Conservation (phyloP, 2,113 vertebrate genomes). For the Chunga burmeisteri region DNA sequence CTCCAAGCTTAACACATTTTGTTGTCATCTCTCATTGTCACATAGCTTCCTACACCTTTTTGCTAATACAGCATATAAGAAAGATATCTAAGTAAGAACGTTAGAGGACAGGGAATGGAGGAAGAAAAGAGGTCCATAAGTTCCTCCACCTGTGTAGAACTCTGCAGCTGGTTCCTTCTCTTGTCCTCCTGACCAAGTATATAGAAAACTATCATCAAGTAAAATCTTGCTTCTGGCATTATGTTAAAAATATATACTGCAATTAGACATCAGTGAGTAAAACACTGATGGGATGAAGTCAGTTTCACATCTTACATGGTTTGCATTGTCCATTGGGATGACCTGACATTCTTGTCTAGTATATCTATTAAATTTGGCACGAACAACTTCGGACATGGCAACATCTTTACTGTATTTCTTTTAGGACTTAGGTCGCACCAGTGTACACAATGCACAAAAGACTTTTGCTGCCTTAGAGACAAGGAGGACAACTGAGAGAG, state of each 20-base stretch:
- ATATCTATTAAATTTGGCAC: background rate
- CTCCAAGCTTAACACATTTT: background rate
- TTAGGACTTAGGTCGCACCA: background rate
- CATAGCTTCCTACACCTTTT: background rate
- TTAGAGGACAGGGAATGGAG: background rate
- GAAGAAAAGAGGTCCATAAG: background rate
- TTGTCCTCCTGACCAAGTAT: background rate
- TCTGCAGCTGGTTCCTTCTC: background rate
- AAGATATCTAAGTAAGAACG: background rate
- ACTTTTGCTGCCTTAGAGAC: background rate
- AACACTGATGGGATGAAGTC: background rate
- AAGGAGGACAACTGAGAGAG: background rate
- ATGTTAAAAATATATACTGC: background rate
- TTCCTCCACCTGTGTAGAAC: background rate
- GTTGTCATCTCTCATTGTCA: background rate
- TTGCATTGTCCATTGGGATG: background rate
- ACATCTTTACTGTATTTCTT: background rate
- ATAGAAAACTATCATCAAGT: background rate
- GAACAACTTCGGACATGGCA: background rate
- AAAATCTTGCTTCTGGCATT: background rate
- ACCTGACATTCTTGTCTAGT: background rate
- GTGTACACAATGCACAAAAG: background rate
- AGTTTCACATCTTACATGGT: background rate
- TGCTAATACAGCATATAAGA: background rate
- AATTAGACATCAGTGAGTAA: background rate